phyloP scores from a whole-genome alignment of 2,797 vertebrate genomes.

The Pelodytes ibericus region DNA sequence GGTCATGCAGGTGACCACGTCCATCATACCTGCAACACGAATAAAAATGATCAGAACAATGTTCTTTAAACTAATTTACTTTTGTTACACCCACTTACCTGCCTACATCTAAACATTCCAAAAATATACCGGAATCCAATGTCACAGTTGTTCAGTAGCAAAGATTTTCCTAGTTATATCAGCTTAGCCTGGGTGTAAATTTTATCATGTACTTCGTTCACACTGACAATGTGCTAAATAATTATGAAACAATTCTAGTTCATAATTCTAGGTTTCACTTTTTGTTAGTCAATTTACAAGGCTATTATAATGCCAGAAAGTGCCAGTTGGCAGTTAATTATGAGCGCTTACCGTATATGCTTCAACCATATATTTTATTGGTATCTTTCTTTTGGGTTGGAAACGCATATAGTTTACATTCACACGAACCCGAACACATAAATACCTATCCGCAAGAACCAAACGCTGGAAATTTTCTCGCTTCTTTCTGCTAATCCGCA shows the following conservation, averaged over 20 bases:
- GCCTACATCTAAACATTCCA: constrained; percentile 29
- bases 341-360: constrained; percentile 91
- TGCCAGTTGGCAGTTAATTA: constrained; percentile 58
- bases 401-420: constrained; percentile 87
- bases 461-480: constrained; percentile 97
- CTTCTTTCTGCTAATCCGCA: constrained; percentile 96
- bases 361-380: constrained; percentile 71
- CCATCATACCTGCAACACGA: constrained; percentile 96
- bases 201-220: constrained; percentile 20
- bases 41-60: constrained; percentile 74
- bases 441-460: constrained; percentile 99
- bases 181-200: not conserved
- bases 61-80: constrained; percentile 60
- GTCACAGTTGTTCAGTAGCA: not conserved
- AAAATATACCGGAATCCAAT: constrained; percentile 1
- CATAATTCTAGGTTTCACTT: constrained; percentile 12
- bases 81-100: constrained; percentile 40
- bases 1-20: constrained; percentile 98
- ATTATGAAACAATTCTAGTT: constrained; percentile 4
- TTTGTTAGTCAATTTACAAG: constrained; percentile 8
- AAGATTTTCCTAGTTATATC: constrained; percentile 1
- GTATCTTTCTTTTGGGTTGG: constrained; percentile 45
- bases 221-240: not conserved
- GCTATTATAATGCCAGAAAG: constrained; percentile 16
- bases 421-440: constrained; percentile 99